Conservation (phyloP, 2,888 invertebrate species). For the Trichopria drosophilae region DNA sequence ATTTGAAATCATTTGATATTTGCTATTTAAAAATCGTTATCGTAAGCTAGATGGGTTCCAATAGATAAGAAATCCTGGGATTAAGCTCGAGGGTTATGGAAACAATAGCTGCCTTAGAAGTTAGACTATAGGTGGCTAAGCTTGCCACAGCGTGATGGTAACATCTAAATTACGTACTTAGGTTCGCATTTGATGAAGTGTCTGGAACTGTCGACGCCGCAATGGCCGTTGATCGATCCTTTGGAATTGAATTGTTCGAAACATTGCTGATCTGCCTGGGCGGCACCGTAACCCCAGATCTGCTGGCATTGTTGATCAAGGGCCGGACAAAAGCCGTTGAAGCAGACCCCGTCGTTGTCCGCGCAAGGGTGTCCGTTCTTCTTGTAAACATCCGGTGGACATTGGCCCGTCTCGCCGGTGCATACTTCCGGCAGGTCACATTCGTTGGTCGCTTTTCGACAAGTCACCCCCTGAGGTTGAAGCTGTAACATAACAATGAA, state of each 20-base stretch:
- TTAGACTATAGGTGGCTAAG: no score
- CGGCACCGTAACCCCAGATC: constrained; percentile 90
- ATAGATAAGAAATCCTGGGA: no score
- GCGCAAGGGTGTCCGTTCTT: constrained; percentile 91
- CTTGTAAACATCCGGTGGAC: constrained; percentile 86
- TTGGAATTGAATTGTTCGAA: constrained; percentile 95
- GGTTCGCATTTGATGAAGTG: constrained; percentile 83
- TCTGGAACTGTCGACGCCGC: constrained; percentile 78
- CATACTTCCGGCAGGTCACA: constrained; percentile 97
- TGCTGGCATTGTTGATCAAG: constrained; percentile 84
- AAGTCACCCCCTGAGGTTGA: constrained; percentile 74
- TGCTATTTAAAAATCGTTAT: no score
- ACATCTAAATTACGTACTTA: constrained; percentile 67
- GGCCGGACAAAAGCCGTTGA: constrained; percentile 89
- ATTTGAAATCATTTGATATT: no score
- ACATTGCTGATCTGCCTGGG: constrained; percentile 83
- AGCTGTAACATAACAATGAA: no score
- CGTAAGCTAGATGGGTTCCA: no score
- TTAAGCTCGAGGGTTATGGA: no score
- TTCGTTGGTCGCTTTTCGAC: constrained; percentile 85
- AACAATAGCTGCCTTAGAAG: no score
- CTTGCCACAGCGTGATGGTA: no score
- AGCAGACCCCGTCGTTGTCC: constrained; percentile 77
- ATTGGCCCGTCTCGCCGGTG: constrained; percentile 84
- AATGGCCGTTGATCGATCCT: constrained; percentile 94